Evolutionary conservation across 2,888 invertebrate genomes (phyloP), one percentile per base, ranked within the genome.

Genomic region (Bedellia somnulentella): DNA sequence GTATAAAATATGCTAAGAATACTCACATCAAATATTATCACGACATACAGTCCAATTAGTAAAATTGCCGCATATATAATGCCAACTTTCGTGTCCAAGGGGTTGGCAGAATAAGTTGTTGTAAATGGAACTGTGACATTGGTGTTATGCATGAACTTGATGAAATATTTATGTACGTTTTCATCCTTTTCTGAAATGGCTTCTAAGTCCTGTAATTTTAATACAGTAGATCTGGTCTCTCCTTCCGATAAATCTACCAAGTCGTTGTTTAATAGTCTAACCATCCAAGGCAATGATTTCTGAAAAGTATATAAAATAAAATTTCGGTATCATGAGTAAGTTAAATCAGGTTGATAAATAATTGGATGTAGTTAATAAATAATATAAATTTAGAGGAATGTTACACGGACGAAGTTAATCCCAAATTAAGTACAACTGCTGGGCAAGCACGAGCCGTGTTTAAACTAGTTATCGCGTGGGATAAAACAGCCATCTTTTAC

Each of bases 11-110:
- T 18, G 18, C 5, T 18, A 18, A 18, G 9, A 18, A 18, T 17
- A 37, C 52, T 51, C 54, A 89, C 86, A 63, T 91, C 90, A 62
- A 87, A 88, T 38, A 89, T 83, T 37, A 92, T 86, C n/a, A 91
- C 57, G 4, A 85, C 49, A 49, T 92, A 91, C 23, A 92, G 78
- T 2, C 83, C 80, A 5, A 82, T 35, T 2, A 92, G 62, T 15
- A 90, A 78, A 3, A 82, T 37, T 1, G 83, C 80, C 0, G 87
- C 88, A 41, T 83, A 84, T 8, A 83, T 52, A 5, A 87, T 80
- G 0, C 89, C 88, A 38, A 78, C 71, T 30, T 79, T 68, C 1
- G 70, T 57, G 45, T 82, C 78, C 16, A 85, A 77, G 1, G 86
- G 82, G 24, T 80, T 54, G 0, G 80, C 48, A 49, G 83, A 79